Conservation (phyloP, 1,140 invertebrate species). For the Heliconius congener region DNA sequence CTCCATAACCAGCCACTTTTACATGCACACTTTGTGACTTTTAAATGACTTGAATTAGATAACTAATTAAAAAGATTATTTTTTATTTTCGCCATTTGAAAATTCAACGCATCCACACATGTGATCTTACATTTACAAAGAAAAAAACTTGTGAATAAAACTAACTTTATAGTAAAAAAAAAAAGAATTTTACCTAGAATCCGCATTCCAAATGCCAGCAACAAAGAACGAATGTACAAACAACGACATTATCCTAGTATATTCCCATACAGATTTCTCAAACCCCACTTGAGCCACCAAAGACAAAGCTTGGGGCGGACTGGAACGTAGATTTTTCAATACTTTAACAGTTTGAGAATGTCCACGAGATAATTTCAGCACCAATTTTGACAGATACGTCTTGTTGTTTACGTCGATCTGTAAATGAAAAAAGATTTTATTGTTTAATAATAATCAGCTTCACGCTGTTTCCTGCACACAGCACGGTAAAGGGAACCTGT, state of each 20-base stretch:
- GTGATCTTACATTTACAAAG: not conserved
- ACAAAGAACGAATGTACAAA: conserved; percentile 75
- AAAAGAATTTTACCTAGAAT: conserved; percentile 56
- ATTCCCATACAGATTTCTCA: conserved; percentile 78
- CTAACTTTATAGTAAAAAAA: not conserved
- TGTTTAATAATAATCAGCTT: not conserved
- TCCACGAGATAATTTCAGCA: conserved; percentile 73
- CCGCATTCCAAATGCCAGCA: conserved; percentile 67
- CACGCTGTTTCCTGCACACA: no score
- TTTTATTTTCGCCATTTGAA: no score
- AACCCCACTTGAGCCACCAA: conserved; percentile 72
- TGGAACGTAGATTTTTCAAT: conserved; percentile 65
- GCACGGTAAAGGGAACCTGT: no score
- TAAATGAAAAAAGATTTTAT: not conserved
- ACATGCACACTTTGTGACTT: no score
- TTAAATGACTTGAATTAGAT: no score
- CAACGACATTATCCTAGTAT: conserved; percentile 71
- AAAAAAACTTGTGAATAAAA: not conserved
- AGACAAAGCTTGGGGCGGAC: conserved; percentile 68
- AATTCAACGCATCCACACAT: not conserved
- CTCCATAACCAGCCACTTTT: no score
- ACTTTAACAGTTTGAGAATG: conserved; percentile 73
- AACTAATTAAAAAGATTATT: no score
- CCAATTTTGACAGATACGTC: conserved; percentile 70
- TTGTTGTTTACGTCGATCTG: conserved; percentile 80